Conservation (phyloP, 2,113 vertebrate species). For the Lipotes vexillifer region DNA sequence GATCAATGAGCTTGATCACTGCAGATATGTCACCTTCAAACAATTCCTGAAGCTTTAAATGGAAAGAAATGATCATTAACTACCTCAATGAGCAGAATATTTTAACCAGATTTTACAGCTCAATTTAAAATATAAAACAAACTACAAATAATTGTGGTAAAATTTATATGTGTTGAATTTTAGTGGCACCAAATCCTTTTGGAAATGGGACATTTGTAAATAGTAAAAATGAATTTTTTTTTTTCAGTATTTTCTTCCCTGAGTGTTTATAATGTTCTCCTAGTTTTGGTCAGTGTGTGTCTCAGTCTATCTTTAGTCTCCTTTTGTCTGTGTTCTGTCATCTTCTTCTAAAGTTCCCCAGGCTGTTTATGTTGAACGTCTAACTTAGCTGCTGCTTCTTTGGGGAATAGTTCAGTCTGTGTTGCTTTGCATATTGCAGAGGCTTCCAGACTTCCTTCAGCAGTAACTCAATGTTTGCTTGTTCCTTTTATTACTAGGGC, state of each 20-base stretch:
- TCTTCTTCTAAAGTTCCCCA: background rate
- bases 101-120: background rate
- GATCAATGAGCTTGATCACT: background rate
- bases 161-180: background rate
- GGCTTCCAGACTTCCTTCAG: background rate
- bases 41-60: background rate
- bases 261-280: background rate
- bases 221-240: background rate
- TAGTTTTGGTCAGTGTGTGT: background rate
- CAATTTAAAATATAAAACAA: background rate
- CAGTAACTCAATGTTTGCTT: background rate
- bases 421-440: background rate
- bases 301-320: background rate
- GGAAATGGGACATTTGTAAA: background rate
- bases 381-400: background rate
- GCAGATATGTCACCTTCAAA: background rate
- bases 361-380: background rate
- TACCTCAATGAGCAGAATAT: background rate
- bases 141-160: background rate
- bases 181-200: background rate
- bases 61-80: background rate
- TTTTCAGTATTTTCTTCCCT: background rate
- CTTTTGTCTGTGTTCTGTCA: background rate
- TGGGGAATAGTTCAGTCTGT: background rate
- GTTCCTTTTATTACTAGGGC: background rate